Conservation (phyloP, 2,888 invertebrate species). For the Platypus cylindrus region DNA sequence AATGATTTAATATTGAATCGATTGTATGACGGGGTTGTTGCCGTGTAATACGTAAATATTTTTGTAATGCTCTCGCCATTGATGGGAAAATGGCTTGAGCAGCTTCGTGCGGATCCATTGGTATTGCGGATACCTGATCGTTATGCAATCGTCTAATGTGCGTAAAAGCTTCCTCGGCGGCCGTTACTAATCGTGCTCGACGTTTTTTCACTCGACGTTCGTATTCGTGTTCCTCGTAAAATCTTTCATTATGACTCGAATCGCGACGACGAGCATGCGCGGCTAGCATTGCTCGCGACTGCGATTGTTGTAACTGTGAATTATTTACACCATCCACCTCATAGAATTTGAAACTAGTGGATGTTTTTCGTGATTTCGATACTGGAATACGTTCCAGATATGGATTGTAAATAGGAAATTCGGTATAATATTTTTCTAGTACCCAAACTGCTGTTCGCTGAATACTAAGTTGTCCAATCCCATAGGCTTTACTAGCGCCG, state of each 20-base stretch:
- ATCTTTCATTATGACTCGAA: conserved; percentile 91
- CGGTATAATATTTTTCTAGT: conserved; percentile 87
- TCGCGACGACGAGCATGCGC: conserved; percentile 76
- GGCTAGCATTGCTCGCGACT: conserved; percentile 54
- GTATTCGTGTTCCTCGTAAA: conserved; percentile 97
- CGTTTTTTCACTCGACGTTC: conserved; percentile 86
- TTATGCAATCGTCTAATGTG: conserved; percentile 79
- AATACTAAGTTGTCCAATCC: conserved; percentile 83
- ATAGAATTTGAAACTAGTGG: conserved; percentile 89
- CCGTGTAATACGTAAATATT: conserved; percentile 87
- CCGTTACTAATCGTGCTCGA: conserved; percentile 76
- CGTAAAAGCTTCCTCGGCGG: conserved; percentile 96
- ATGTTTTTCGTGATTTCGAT: conserved; percentile 65
- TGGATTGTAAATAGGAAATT: conserved; percentile 94
- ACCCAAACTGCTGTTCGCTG: conserved; percentile 93
- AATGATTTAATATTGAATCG: conserved; percentile 80
- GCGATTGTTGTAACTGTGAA: conserved; percentile 52
- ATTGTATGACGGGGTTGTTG: conserved; percentile 95
- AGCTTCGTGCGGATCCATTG: conserved; percentile 90
- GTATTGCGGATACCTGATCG: conserved; percentile 62
- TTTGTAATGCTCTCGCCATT: conserved; percentile 89
- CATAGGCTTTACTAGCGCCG: conserved; percentile 78
- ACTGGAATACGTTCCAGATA: conserved; percentile 85
- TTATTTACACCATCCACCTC: conserved; percentile 76
- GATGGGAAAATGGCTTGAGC: conserved; percentile 97